Evolutionary conservation across 2,797 vertebrate species (phyloP), one percentile per base, ranked within the genome.

Genomic region (Phoxinus dragarum): DNA sequence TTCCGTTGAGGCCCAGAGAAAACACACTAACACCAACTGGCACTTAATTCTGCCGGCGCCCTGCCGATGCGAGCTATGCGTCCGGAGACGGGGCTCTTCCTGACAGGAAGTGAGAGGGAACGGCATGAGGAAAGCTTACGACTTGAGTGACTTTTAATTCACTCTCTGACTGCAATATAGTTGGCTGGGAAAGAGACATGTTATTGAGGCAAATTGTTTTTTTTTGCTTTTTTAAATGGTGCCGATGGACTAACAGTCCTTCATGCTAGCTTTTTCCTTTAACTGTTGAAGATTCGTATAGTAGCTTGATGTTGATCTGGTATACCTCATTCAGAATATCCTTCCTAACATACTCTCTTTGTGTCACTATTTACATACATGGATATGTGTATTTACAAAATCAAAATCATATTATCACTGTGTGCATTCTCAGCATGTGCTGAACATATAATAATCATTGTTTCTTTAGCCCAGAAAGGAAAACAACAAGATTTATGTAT

Each of bases 21-120:
- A 98, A 98, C 97, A 98, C 94, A 93, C 94, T 95, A 98, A 97
- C 96, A 97, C 96, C 97, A 98, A 98, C 97, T 96, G 97, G 95
- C 96, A 98, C 98, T 99, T 98, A 97, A 97, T 97, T 96, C 95
- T 95, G 92, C 89, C 92, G 96, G 94, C 94, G 96, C 96, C 97
- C 97, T 94, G 95, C 95, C 94, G 96, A 92, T 95, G 95, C 93
- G 95, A 94, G 94, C 96, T 97, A 95, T 96, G 95, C 95, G 93
- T 92, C 93, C 93, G 90, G 94, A 95, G 94, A 92, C 92, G 94
- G 91, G 88, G 78, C 95, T 93, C 95, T 97, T 97, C 97, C 97
- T 97, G 96, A 97, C 97, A 98, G 98, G 98, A 99, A 98, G 96
- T 93, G 94, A 88, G 94, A 94, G 93, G 91, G 92, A 89, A 87